A percentile compares a stretch with the other conserved stretches of the same genome.
phyloP scores from a whole-genome alignment of 2,113 vertebrate species.

The Verasper variegatus region DNA sequence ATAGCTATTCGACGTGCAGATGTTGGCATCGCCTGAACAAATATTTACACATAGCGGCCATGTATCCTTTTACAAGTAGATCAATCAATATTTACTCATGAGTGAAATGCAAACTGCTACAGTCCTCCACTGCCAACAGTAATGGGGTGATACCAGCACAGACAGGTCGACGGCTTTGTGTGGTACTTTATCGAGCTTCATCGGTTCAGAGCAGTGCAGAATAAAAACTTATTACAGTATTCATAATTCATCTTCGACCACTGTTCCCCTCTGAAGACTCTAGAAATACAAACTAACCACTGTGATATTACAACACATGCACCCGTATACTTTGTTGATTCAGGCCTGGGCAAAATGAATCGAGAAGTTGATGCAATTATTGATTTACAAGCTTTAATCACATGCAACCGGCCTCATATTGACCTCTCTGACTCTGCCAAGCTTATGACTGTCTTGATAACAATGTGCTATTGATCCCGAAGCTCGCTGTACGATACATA shows the following conservation, averaged over 20 bases:
- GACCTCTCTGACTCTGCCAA: slow-evolving; percentile 50
- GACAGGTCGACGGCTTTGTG: slow-evolving; percentile 43
- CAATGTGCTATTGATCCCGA: slow-evolving; percentile 66
- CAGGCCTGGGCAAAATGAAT: slow-evolving; percentile 34
- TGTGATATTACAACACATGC: slow-evolving; percentile 38
- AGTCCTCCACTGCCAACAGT: slow-evolving; percentile 63
- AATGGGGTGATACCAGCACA: slow-evolving; percentile 52
- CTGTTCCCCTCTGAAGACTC: slow-evolving; percentile 31
- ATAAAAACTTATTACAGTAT: slow-evolving; percentile 36
- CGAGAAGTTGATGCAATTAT: slow-evolving; percentile 67
- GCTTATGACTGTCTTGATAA: slow-evolving; percentile 62
- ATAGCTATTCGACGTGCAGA: slow-evolving; percentile 49
- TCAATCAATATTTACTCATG: slow-evolving; percentile 79
- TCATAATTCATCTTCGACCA: slow-evolving; percentile 55
- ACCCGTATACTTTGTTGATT: slow-evolving; percentile 30
- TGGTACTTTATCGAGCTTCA: slow-evolving; percentile 41
- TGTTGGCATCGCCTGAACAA: slow-evolving; percentile 62
- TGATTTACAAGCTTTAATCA: slow-evolving; percentile 73
- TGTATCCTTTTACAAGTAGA: slow-evolving; percentile 75
- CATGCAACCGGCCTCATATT: slow-evolving; percentile 58
- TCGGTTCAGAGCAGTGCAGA: slow-evolving; percentile 43
- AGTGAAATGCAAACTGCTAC: slow-evolving; percentile 72
- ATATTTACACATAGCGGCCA: slow-evolving; percentile 73
- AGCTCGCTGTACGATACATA: slow-evolving; percentile 8
- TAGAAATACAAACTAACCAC: slow-evolving; percentile 50